Evolutionary conservation across 2,888 invertebrate genomes (phyloP), one percentile per base, ranked within the genome.

Genomic region (Lepidocyrtoides sp.): DNA sequence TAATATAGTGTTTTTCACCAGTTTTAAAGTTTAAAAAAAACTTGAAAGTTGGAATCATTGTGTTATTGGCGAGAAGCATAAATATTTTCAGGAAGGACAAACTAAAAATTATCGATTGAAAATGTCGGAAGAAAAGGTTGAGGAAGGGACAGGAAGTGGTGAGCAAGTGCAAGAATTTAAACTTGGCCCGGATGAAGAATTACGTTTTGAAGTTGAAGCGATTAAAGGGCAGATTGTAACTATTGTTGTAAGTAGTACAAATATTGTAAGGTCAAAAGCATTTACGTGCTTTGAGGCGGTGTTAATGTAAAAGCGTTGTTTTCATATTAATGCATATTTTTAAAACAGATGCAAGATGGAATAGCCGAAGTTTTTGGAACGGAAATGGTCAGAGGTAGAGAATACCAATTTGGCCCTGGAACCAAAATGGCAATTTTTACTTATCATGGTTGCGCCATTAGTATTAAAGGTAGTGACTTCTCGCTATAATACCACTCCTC

Each of bases 291-390:
- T 17, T 20, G 26, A 12, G 23, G 41, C 26, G 63, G 8, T 12
- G 14, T 66, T 14, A 66, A 8, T 17, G 20, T 32, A 41, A 79
- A 84, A 54, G n/a, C 29, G 14, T 44, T 88, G 66, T 75, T 17
- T 4, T 54, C 54, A 54, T 54, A 48, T 14, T n/a, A n/a, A n/a
- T n/a, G n/a, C 0, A 5, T 54, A 5, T 17, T 54, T 54, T 54
- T 5, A 17, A 54, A 7, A 54, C 95, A 99, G 97, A 96, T 99
- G 92, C 97, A 98, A 95, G 97, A 96, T 94, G 99, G 99, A 0
- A 96, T 97, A 94, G 99, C 99, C 0, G 99, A 99, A 96, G 96
- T 99, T 63, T 99, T 99, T 96, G 99, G 99, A 0, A 98, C 99
- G 0, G 99, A 99, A 95, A 95, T 99, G 89, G 98, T 98, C 0